These are phyloP conservation scores for Uria aalge DNA, from an alignment of 2,113 vertebrate genomes.

Conservation along the genomic window DNA sequence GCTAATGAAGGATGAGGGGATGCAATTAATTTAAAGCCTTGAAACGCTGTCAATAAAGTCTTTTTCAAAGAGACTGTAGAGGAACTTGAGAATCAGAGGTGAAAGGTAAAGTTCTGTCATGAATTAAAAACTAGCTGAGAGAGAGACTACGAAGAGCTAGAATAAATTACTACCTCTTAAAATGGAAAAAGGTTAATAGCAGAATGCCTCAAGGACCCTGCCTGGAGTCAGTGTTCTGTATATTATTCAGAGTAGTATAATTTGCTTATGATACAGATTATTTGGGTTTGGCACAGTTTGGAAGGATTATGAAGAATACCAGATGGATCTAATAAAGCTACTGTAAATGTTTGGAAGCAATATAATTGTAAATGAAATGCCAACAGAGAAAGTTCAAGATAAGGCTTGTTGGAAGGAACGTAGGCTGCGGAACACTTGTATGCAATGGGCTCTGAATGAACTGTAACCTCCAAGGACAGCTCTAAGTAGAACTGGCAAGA, in stretches of 20 bases:
- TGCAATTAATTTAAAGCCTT: not conserved
- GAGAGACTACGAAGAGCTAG: not conserved
- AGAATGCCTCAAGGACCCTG: not conserved
- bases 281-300: conserved; percentile 20
- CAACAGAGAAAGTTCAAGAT: not conserved
- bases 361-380: not conserved
- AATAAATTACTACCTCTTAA: conserved; percentile 39
- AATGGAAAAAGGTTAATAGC: conserved; percentile 42
- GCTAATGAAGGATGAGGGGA: not conserved
- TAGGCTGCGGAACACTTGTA: not conserved
- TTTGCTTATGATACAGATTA: not conserved
- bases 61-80: not conserved
- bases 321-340: conserved; percentile 44
- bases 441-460: not conserved
- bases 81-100: not conserved
- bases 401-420: not conserved
- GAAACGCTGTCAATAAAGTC: not conserved
- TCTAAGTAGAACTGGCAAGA: not conserved
- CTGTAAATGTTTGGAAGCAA: conserved; percentile 26
- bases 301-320: not conserved
- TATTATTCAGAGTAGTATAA: not conserved
- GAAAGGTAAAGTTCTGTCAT: not conserved
- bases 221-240: conserved; percentile 2
- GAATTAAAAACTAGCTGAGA: conserved; percentile 42
- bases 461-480: not conserved